Evolutionary conservation across 2,888 invertebrate genomes (phyloP).

Genomic region (Microctonus hyperodae): DNA sequence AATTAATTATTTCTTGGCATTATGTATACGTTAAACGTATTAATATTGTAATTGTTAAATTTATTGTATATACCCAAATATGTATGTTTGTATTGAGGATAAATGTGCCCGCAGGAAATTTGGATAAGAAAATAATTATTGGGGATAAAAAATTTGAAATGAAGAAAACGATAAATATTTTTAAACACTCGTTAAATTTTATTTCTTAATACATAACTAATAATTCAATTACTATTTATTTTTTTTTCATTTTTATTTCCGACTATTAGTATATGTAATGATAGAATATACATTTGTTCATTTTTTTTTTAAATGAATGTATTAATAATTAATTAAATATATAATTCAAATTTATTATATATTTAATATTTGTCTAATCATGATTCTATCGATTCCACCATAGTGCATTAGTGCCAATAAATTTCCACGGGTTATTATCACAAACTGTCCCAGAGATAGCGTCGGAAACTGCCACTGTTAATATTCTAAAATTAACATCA

Average conservation of each 20-base stretch:
- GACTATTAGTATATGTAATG: no score
- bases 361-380: slow-evolving; percentile 3
- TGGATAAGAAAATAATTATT: background rate
- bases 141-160: background rate
- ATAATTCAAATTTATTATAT: background rate
- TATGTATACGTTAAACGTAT: no score
- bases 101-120: no score
- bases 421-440: slow-evolving; percentile 62
- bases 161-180: background rate
- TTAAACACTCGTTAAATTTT: background rate
- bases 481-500: slow-evolving; percentile 81
- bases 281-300: background rate
- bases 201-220: background rate
- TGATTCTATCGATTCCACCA: slow-evolving; percentile 50
- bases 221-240: background rate
- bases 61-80: no score
- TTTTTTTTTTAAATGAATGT: no score
- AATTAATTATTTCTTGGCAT: no score
- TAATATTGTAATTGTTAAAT: no score
- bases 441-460: slow-evolving; percentile 78
- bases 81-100: no score
- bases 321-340: no score
- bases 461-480: slow-evolving; percentile 72
- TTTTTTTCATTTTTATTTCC: background rate
- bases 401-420: slow-evolving; percentile 46